Evolutionary conservation across 2,888 invertebrate species (phyloP).

Genomic region (Metalampra italica): DNA sequence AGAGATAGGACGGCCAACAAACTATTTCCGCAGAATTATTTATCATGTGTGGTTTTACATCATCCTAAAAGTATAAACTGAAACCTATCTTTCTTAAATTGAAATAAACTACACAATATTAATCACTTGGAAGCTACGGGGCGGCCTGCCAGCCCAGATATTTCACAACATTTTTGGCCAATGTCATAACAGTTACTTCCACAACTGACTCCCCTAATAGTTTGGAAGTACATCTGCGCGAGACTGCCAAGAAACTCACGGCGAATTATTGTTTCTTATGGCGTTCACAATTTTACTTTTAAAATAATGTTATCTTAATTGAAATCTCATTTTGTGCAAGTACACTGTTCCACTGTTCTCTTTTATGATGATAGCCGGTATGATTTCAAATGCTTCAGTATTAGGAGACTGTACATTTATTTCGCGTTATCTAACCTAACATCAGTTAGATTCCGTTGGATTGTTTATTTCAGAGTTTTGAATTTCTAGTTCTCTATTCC

Average conservation of each 20-base stretch:
- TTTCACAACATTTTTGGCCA: conserved; percentile 39
- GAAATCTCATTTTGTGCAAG: conserved; percentile 28
- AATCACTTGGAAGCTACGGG: conserved; percentile 11
- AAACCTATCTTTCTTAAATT: too few relatives aligned
- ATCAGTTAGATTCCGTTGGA: too few relatives aligned
- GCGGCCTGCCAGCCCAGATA: conserved; percentile 18
- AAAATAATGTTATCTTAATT: conserved; percentile 55
- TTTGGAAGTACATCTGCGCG: conserved; percentile 27
- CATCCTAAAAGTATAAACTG: neutral
- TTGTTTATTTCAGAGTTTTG: too few relatives aligned
- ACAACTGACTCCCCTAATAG: conserved; percentile 29
- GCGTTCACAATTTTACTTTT: conserved; percentile 48
- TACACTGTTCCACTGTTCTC: neutral
- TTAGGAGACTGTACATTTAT: too few relatives aligned
- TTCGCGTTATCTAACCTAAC: too few relatives aligned
- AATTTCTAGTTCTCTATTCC: too few relatives aligned
- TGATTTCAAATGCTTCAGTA: neutral
- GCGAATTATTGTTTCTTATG: conserved; percentile 47
- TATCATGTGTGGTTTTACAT: too few relatives aligned
- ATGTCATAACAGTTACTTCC: conserved; percentile 34
- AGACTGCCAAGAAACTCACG: conserved; percentile 52
- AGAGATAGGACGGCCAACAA: too few relatives aligned
- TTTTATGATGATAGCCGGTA: neutral
- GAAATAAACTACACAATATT: neutral
- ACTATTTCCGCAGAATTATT: too few relatives aligned